phyloP scores from a whole-genome alignment of 2,113 vertebrate genomes.

The Anas platyrhynchos region DNA sequence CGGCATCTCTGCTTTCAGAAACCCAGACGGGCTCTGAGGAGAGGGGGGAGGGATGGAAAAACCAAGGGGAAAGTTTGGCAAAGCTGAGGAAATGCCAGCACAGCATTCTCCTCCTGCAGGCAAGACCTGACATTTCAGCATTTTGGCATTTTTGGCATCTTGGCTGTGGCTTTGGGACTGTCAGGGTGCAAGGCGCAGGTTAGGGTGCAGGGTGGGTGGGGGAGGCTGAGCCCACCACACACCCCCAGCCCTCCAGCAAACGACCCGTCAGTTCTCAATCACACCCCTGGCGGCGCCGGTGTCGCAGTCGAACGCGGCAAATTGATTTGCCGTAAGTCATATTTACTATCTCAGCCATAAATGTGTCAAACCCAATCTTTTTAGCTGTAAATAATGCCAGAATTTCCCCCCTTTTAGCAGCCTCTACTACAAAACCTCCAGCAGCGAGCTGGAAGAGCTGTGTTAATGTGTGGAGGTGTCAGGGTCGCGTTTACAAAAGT shows the following conservation, averaged over 20 bases:
- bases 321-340: constrained; percentile 56
- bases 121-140: fast-evolving
- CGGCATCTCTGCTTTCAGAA: background rate
- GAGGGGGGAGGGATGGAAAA: background rate
- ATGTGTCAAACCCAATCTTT: constrained; percentile 40
- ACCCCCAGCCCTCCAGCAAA: background rate
- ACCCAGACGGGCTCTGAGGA: background rate
- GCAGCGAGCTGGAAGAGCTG: background rate
- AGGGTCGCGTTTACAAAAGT: background rate
- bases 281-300: background rate
- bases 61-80: background rate
- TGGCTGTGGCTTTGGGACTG: background rate
- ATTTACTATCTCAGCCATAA: constrained; percentile 23
- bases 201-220: background rate
- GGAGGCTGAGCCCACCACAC: background rate
- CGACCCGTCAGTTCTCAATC: background rate
- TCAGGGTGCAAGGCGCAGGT: background rate
- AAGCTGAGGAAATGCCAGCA: background rate
- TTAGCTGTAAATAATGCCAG: constrained; percentile 38
- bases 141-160: too few relatives aligned
- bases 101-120: fast-evolving
- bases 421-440: background rate
- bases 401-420: constrained; percentile 6
- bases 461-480: background rate
- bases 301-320: background rate